A percentile compares a stretch with the other conserved stretches of the same genome.
Evolutionary conservation across 1,140 invertebrate species (phyloP).

Genomic region (Amyelois transitella): DNA sequence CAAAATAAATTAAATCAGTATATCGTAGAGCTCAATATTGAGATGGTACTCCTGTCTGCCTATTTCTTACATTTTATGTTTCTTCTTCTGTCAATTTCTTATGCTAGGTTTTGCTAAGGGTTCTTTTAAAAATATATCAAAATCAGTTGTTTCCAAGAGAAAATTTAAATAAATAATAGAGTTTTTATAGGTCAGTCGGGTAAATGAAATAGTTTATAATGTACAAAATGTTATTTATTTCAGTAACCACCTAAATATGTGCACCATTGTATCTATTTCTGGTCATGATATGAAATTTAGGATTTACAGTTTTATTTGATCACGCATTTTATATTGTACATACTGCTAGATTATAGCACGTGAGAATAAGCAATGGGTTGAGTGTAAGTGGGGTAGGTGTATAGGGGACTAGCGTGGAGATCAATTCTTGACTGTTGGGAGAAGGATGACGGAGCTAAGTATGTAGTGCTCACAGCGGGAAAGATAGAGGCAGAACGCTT

Average conservation of each 20-base stretch:
- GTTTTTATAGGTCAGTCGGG: too few relatives aligned
- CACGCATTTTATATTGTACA: background rate
- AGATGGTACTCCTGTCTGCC: too few relatives aligned
- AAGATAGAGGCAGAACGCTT: constrained; percentile 43
- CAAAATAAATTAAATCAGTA: too few relatives aligned
- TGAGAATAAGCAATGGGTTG: constrained; percentile 25
- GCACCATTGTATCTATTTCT: background rate
- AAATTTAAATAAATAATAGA: too few relatives aligned
- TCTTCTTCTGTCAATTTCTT: too few relatives aligned
- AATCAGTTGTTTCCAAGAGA: too few relatives aligned
- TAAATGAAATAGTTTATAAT: background rate
- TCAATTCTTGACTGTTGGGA: constrained; percentile 46
- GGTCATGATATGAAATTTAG: background rate
- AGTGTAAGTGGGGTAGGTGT: constrained; percentile 22
- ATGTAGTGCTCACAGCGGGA: constrained; percentile 13
- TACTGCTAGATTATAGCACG: constrained; percentile 3
- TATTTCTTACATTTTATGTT: too few relatives aligned
- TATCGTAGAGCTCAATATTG: too few relatives aligned
- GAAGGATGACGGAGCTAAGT: constrained; percentile 33
- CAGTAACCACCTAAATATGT: background rate
- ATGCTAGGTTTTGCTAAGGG: too few relatives aligned
- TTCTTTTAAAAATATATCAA: too few relatives aligned
- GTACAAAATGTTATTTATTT: background rate
- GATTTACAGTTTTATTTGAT: constrained; percentile 1
- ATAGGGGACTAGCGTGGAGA: constrained; percentile 23